Percentiles rank a stretch among this genome's conserved stretches.
phyloP scores from a whole-genome alignment of 2,113 vertebrate species.

The Zingel zingel region DNA sequence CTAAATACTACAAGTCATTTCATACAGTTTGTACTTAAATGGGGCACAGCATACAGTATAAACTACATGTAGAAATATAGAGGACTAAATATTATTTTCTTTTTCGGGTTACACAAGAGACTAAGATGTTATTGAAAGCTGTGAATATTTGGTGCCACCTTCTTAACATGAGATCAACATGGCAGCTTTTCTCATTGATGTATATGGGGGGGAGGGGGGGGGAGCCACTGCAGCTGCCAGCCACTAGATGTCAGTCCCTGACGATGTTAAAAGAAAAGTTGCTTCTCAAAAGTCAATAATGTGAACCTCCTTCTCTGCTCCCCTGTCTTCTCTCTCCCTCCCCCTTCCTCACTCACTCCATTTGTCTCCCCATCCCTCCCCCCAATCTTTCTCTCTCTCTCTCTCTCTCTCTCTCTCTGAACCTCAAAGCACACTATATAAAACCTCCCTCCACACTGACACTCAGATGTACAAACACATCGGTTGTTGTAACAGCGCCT shows the following conservation, averaged over 20 bases:
- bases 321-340: constrained; percentile 12
- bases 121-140: neutral
- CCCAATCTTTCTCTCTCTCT: constrained; percentile 1
- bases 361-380: constrained; percentile 24
- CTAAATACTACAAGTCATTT: neutral
- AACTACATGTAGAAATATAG: neutral
- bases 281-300: constrained; percentile 57
- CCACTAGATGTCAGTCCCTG: constrained; percentile 75
- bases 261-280: constrained; percentile 69
- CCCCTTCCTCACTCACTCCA: constrained; percentile 5
- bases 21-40: neutral
- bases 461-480: constrained; percentile 70
- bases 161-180: neutral
- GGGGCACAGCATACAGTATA: neutral
- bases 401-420: constrained; percentile 43
- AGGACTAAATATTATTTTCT: neutral
- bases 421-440: constrained; percentile 70
- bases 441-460: constrained; percentile 69
- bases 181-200: neutral
- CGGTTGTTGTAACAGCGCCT: constrained; percentile 33
- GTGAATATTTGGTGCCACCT: neutral
- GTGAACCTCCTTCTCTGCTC: constrained; percentile 40
- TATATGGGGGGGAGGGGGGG: neutral
- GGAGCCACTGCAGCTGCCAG: neutral
- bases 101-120: neutral